phyloP scores from a whole-genome alignment of 2,797 vertebrate species.

The Gorsachius magnificus region DNA sequence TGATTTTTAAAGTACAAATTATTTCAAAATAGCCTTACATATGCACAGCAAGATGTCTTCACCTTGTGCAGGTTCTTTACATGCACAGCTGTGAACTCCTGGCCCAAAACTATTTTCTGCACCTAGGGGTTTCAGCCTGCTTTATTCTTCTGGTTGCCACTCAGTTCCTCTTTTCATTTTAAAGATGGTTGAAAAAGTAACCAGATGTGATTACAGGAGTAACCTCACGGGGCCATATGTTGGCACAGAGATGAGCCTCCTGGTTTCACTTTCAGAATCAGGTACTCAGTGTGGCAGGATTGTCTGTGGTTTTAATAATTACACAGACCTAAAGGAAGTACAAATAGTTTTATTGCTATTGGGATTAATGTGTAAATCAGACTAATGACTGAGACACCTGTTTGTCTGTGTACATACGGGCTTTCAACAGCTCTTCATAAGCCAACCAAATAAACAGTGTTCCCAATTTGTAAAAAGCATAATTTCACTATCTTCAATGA shows the following conservation, averaged over 20 bases:
- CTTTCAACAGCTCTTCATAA: conserved; percentile 1
- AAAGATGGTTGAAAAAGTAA: background rate
- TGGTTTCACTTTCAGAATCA: conserved; percentile 10
- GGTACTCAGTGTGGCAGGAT: background rate
- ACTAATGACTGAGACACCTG: background rate
- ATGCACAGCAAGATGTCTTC: background rate
- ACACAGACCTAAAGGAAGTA: background rate
- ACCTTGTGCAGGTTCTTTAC: background rate
- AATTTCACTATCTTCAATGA: background rate
- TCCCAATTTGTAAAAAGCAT: background rate
- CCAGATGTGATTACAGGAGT: background rate
- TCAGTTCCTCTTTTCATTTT: conserved; percentile 6
- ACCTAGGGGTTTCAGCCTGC: background rate
- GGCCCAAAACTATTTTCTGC: background rate
- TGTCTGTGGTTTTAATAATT: background rate
- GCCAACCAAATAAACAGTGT: background rate
- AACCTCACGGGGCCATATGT: background rate
- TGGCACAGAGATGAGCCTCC: background rate
- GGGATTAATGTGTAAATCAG: background rate
- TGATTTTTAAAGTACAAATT: background rate
- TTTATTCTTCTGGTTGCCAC: background rate
- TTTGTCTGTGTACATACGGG: background rate
- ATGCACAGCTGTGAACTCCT: conserved; percentile 1
- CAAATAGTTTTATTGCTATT: background rate
- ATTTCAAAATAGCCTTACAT: background rate